phyloP scores from a whole-genome alignment of 2,113 vertebrate genomes.

The Bagarius yarrelli region DNA sequence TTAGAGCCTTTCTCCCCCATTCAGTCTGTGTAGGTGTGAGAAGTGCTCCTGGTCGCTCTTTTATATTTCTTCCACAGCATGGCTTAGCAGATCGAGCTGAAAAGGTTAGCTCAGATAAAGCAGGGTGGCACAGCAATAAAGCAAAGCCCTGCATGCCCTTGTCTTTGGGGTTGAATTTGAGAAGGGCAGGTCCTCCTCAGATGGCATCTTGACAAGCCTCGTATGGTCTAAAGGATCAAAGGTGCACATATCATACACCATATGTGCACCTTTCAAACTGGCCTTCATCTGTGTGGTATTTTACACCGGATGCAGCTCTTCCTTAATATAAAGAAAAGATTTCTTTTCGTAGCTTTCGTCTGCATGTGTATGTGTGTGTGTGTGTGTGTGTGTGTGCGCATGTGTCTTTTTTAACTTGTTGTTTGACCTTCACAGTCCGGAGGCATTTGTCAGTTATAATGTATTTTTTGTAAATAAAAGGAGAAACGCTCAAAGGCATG shows the following conservation, averaged over 20 bases:
- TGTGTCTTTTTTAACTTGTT: neutral
- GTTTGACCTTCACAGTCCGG: conserved; percentile 20
- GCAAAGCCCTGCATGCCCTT: neutral
- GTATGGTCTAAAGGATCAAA: conserved; percentile 33
- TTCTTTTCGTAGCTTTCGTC: neutral
- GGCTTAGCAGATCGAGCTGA: conserved; percentile 25
- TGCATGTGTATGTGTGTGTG: neutral
- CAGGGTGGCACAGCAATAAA: neutral
- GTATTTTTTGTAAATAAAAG: conserved; percentile 26
- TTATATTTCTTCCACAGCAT: conserved; percentile 12
- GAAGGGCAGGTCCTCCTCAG: neutral
- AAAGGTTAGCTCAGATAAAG: conserved; percentile 34
- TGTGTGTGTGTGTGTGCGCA: neutral
- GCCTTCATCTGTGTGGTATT: conserved; percentile 8
- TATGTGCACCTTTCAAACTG: conserved; percentile 22
- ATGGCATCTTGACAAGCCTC: conserved; percentile 28
- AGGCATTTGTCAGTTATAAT: conserved; percentile 25
- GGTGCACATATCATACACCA: conserved; percentile 26
- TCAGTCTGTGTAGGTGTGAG: neutral
- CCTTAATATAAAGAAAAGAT: neutral
- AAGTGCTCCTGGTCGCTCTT: neutral
- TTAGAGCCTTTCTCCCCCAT: conserved; percentile 22
- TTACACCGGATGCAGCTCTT: neutral
- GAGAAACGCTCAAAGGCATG: conserved; percentile 5
- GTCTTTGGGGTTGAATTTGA: conserved; percentile 11